Evolutionary conservation across 2,113 vertebrate species (phyloP).

Genomic region (Heterotilapia buettikoferi): DNA sequence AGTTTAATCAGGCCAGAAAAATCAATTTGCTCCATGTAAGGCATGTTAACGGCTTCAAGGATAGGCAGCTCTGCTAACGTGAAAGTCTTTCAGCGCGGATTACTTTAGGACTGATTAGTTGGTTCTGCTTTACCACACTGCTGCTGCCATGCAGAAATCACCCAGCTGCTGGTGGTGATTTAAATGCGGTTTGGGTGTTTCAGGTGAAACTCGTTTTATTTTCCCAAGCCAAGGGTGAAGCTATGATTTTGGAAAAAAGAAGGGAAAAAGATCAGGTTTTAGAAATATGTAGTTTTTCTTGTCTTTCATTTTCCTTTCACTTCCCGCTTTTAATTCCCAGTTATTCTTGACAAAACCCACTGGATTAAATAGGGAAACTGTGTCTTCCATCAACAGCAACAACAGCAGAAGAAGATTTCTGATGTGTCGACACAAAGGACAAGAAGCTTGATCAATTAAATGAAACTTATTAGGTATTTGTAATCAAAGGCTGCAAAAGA

Average conservation of each 20-base stretch:
- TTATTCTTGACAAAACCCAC: not conserved
- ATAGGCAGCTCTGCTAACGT: not conserved
- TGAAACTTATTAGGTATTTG: not conserved
- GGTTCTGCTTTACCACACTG: conserved; percentile 3
- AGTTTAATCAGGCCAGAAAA: conserved; percentile 38
- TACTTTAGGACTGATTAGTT: conserved; percentile 19
- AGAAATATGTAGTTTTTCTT: not conserved
- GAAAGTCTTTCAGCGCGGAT: conserved; percentile 9
- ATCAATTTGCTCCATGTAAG: conserved; percentile 24
- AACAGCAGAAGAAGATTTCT: not conserved
- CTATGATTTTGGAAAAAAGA: not conserved
- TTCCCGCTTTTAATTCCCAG: not conserved
- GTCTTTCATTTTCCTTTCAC: not conserved
- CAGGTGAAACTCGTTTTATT: not conserved
- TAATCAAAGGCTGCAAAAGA: not conserved
- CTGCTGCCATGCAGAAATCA: not conserved
- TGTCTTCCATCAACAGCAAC: not conserved
- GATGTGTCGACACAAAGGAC: not conserved
- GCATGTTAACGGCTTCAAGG: not conserved
- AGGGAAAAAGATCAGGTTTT: fast-evolving
- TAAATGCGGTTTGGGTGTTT: not conserved
- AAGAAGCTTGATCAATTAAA: not conserved
- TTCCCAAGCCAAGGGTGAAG: not conserved
- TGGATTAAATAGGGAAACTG: not conserved
- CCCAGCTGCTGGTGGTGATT: not conserved